Base-by-base conservation (phyloP, 2,113 vertebrate species). In the Lophotis ruficrista region DNA sequence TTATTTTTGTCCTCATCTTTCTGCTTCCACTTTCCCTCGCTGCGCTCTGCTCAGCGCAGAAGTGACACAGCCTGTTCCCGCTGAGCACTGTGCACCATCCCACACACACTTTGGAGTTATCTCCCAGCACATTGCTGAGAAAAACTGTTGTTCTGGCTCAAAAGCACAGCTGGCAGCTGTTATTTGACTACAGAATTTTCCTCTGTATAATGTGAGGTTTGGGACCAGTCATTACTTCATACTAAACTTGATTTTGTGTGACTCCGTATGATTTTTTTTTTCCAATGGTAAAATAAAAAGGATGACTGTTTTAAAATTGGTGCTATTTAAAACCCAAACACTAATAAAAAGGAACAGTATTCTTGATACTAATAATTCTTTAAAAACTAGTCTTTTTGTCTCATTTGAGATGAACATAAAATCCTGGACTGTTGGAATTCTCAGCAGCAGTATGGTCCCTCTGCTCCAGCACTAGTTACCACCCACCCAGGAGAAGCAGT, bases 101-200 rank as follows among this genome's bases (percentile, higher is more conserved):
- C 82, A 93, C 79, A 62, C 79, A 62, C 79, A 25, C 75, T 89
- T 53, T 91, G 75, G 70, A 69, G 58, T 62, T 62, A 53, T 35
- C 50, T 93, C 58, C 62, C 47, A 83, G 68, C n/a, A 70, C 58
- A 47, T 20, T 85, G 78, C 71, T 92, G 75, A 93, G 66, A 85
- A 95, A 96, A 93, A 19, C 75, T 96, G 62, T 93, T 95, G 84
- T 76, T 91, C 82, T 94, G 75, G 84, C 75, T 93, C 50, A 57
- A 69, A 93, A 83, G 90, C 54, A 69, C 87, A 80, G 66, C 90
- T 96, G 84, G 87, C 85, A 93, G 85, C 78, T 86, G 85, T 82
- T 96, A 57, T 41, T 83, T 85, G 41, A 86, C 87, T 83, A 25
- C 37, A 91, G 51, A 86, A 31, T 83, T 96, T 88, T 73, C 25